Conservation (phyloP, 2,113 vertebrate species). For the Brachypodius melanocephalos region DNA sequence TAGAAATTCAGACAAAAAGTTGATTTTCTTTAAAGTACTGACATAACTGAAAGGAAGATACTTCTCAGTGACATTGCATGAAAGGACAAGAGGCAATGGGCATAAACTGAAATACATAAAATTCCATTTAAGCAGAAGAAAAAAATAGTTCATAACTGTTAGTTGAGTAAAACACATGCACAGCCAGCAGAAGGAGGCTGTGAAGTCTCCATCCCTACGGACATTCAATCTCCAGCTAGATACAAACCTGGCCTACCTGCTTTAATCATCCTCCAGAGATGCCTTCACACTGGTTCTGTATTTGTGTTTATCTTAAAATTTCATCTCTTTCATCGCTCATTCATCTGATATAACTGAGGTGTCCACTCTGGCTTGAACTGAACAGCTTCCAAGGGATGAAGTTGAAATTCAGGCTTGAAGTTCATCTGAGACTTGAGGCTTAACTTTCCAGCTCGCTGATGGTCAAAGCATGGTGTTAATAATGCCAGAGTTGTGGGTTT, state of each 20-base stretch:
- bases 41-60: neutral
- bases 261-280: neutral
- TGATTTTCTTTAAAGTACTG: neutral
- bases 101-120: neutral
- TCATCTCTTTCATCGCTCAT: neutral
- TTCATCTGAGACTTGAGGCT: neutral
- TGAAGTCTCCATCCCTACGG: neutral
- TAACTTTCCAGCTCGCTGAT: neutral
- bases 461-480: neutral
- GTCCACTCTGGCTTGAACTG: neutral
- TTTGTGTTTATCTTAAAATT: neutral
- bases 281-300: neutral
- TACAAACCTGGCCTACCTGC: rapidly evolving
- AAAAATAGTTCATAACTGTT: rapidly evolving
- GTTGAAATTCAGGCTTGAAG: neutral
- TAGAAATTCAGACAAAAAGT: neutral
- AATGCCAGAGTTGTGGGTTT: neutral
- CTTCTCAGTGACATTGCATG: neutral
- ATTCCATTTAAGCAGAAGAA: neutral
- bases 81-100: neutral
- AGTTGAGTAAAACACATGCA: neutral
- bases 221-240: neutral
- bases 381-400: neutral
- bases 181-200: neutral
- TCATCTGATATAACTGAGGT: neutral